Evolutionary conservation across 2,113 vertebrate genomes (phyloP), one percentile per base, ranked within the genome.

Genomic region (Glaucidium brasilianum): DNA sequence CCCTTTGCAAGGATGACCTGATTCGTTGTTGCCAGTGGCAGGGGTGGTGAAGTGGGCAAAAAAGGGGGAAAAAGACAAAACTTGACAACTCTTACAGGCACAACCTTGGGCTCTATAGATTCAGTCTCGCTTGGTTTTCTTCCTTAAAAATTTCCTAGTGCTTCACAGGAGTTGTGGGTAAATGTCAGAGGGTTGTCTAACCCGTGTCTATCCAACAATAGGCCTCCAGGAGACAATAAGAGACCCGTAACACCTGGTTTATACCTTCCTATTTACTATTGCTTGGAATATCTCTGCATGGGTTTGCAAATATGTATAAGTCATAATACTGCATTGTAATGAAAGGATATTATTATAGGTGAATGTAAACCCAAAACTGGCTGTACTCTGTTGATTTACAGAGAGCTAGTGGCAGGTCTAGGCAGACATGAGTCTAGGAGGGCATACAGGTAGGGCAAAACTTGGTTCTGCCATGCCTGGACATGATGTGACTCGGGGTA

Each of bases 271-370:
- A 9, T 32, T 63, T 55, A 2, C 47, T 80, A 8, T 14, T 56
- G 49, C 23, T 20, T 55, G 68, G 34, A 52, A 15, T 52, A 12
- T 17, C 59, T 63, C 58, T 76, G n/a, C 26, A 9, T 7, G 16
- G 62, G 14, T 20, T 75, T 1, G 2, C 56, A 27, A 68, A 14
- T 10, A 7, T 1, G 6, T 39, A 3, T 18, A 23, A 62, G 23
- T n/a, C 23, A 1, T 11, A 26, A 3, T 0, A 20, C 7, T 15
- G 55, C 1, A 0, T 26, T 63, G 12, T 16, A 41, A 4, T 9
- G 13, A 23, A 26, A 68, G 9, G 26, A 5, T 60, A 0, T 39
- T 25, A 55, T 11, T 60, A 2, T 11, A 27, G 37, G 43, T 15
- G n/a, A 12, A 9, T 29, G 17, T 25, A 29, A 37, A 12, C 7